Conservation (phyloP, 2,888 invertebrate genomes). For the Caenorhabditis wallacei region DNA sequence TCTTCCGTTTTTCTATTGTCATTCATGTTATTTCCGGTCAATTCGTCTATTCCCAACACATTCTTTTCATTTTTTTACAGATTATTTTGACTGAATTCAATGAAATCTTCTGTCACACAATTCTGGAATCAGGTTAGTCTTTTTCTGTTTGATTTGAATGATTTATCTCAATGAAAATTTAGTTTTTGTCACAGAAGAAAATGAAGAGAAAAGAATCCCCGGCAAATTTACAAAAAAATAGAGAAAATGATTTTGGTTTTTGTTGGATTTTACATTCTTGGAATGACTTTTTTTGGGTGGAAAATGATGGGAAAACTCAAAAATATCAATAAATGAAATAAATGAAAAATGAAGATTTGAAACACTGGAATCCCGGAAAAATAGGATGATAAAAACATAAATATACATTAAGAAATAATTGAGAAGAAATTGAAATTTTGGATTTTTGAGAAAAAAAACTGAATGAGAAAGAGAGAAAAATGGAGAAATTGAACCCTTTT, state of each 20-base stretch:
- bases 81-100: slow-evolving; percentile 22
- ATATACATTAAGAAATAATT: background rate
- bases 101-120: slow-evolving; percentile 71
- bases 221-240: slow-evolving; percentile 28
- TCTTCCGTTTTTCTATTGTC: slow-evolving; percentile 49
- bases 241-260: background rate
- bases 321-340: background rate
- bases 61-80: slow-evolving; percentile 12
- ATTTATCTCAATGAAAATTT: slow-evolving; percentile 3
- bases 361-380: background rate
- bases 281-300: background rate
- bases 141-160: slow-evolving; percentile 1
- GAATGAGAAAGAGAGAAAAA: background rate
- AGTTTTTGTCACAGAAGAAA: slow-evolving; percentile 31
- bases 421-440: background rate
- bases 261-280: background rate
- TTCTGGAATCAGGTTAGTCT: slow-evolving; percentile 67
- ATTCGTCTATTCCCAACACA: slow-evolving; percentile 38
- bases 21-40: slow-evolving; percentile 61
- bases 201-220: slow-evolving; percentile 26
- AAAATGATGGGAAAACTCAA: background rate
- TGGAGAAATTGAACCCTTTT: background rate
- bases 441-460: no score
- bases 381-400: background rate
- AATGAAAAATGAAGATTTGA: background rate